phyloP scores from a whole-genome alignment of 2,113 vertebrate genomes.

The Megalops atlanticus region DNA sequence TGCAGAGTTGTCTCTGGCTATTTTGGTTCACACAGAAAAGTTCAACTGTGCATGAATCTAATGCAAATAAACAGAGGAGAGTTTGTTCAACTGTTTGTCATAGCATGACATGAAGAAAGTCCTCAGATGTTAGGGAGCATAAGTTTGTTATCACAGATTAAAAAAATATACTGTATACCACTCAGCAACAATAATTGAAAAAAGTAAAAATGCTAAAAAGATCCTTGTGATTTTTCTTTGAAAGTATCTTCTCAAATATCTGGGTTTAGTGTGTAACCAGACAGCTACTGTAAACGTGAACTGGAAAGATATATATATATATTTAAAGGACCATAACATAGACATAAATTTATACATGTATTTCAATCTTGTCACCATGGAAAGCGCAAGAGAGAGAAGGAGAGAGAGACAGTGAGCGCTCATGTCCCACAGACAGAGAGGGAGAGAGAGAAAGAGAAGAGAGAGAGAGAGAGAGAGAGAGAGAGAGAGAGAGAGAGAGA shows the following conservation, averaged over 20 bases:
- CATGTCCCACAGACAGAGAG: too few species aligned
- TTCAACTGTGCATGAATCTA: neutral
- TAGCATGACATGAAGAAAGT: neutral
- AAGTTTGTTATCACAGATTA: neutral
- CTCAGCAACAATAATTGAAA: too few species aligned
- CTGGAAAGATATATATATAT: neutral
- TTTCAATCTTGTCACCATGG: neutral
- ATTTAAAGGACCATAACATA: neutral
- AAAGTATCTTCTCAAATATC: neutral
- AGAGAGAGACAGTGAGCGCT: slow-evolving; percentile 2
- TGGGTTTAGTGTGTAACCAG: neutral
- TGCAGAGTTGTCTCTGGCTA: neutral
- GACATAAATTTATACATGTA: neutral
- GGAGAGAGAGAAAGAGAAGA: slow-evolving; percentile 13
- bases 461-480: neutral
- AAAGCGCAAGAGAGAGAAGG: neutral
- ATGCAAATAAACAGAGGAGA: neutral
- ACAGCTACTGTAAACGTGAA: neutral
- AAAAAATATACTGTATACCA: neutral
- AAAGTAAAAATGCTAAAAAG: neutral
- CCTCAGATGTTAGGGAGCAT: neutral
- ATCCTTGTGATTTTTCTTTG: neutral
- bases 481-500: slow-evolving; percentile 39
- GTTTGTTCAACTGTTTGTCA: neutral
- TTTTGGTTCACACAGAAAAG: too few species aligned